Percentiles rank a stretch among this genome's conserved stretches.
These are phyloP conservation scores for Esox niger DNA, from an alignment of 2,113 vertebrate species.

Conservation along the genomic window DNA sequence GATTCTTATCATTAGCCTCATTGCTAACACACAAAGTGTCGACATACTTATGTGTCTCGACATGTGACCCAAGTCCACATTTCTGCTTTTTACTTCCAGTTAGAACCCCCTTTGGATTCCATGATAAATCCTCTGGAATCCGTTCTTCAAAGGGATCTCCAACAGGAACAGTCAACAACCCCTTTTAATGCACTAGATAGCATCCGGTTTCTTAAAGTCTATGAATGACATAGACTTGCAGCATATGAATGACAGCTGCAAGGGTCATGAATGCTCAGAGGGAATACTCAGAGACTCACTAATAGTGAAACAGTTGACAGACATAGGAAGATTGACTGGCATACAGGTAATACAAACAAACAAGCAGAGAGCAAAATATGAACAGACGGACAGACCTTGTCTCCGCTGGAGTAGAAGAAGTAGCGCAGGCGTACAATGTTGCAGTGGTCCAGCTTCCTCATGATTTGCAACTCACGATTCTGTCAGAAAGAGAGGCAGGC, in stretches of 20 bases:
- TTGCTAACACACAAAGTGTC: too few relatives aligned
- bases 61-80: too few relatives aligned
- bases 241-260: not conserved
- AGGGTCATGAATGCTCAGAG: not conserved
- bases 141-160: too few relatives aligned
- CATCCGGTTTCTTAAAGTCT: too few relatives aligned
- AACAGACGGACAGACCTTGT: slow-evolving; percentile 79
- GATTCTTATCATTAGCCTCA: too few relatives aligned
- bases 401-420: slow-evolving; percentile 99
- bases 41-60: too few relatives aligned
- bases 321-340: not conserved
- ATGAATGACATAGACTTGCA: too few relatives aligned
- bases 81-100: too few relatives aligned
- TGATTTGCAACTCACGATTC: slow-evolving; percentile 99
- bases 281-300: not conserved
- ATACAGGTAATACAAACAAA: not conserved
- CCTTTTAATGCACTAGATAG: too few relatives aligned
- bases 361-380: not conserved
- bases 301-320: not conserved
- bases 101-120: too few relatives aligned
- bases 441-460: slow-evolving; percentile 99
- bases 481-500: slow-evolving; percentile 58
- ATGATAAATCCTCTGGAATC: too few relatives aligned
- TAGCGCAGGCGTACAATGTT: slow-evolving; percentile 98
- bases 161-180: too few relatives aligned